These are phyloP conservation scores for Tenualosa thibaudeaui DNA, from an alignment of 2,797 vertebrate genomes.

Conservation along the genomic window DNA sequence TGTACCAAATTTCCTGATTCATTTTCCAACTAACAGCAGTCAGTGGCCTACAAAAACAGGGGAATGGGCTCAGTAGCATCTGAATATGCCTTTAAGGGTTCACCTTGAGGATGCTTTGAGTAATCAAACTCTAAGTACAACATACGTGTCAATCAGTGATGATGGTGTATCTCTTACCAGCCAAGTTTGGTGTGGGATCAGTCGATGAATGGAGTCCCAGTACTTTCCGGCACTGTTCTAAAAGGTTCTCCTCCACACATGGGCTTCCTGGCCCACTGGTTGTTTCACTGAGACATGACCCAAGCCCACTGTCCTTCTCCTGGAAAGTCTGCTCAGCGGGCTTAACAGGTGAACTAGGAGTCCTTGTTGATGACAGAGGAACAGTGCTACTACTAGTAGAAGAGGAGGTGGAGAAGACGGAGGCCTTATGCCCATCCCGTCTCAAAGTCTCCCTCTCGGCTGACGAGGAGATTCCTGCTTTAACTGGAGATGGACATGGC, in stretches of 20 bases:
- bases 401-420: neutral
- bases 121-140: neutral
- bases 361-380: neutral
- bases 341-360: conserved; percentile 44
- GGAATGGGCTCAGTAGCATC: no score
- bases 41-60: no score
- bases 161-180: conserved; percentile 57
- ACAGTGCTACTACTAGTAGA: neutral
- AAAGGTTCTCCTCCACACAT: conserved; percentile 60
- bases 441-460: conserved; percentile 36
- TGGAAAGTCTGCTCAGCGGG: conserved; percentile 50
- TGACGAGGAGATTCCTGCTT: conserved; percentile 42
- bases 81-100: neutral
- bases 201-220: conserved; percentile 56
- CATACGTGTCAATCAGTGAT: neutral
- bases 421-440: neutral
- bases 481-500: conserved; percentile 39
- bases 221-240: conserved; percentile 66
- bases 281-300: conserved; percentile 47
- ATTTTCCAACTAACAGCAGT: no score
- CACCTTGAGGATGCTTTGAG: neutral
- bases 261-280: neutral
- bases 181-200: conserved; percentile 51
- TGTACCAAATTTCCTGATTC: no score
- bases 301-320: conserved; percentile 65